These are phyloP conservation scores for Mus spicilegus DNA, from an alignment of 2,113 vertebrate genomes.

Conservation along the genomic window DNA sequence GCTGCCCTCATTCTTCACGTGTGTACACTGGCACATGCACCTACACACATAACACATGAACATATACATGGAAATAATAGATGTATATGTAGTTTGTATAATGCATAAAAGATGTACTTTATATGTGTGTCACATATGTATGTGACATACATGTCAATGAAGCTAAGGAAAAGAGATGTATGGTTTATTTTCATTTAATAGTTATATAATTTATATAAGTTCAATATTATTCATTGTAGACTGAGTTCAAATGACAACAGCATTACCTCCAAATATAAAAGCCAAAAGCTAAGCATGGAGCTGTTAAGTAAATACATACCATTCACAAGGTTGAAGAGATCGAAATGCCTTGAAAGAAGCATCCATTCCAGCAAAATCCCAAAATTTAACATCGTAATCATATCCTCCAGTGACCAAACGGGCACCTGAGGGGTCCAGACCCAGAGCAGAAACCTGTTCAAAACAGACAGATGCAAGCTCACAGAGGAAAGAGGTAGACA, in stretches of 20 bases:
- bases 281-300: conserved; percentile 17
- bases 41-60: neutral
- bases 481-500: neutral
- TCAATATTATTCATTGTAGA: neutral
- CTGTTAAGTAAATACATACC: conserved; percentile 86
- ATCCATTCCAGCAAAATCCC: conserved; percentile 99
- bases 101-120: neutral
- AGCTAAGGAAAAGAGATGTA: neutral
- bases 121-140: neutral
- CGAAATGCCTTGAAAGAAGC: conserved; percentile 95
- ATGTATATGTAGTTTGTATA: neutral
- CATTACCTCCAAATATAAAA: conserved; percentile 45
- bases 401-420: conserved; percentile 96
- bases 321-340: conserved; percentile 96
- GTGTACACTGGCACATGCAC: neutral
- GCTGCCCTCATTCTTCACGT: neutral
- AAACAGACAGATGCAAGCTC: neutral
- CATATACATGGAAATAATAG: neutral
- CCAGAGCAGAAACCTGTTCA: conserved; percentile 94
- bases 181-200: conserved; percentile 26
- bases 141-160: neutral
- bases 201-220: neutral
- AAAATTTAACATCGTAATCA: conserved; percentile 96
- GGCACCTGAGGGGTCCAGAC: conserved; percentile 96
- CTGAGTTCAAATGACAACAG: neutral